phyloP scores from a whole-genome alignment of 1,140 invertebrate species.

The Ptiloglossa arizonensis region DNA sequence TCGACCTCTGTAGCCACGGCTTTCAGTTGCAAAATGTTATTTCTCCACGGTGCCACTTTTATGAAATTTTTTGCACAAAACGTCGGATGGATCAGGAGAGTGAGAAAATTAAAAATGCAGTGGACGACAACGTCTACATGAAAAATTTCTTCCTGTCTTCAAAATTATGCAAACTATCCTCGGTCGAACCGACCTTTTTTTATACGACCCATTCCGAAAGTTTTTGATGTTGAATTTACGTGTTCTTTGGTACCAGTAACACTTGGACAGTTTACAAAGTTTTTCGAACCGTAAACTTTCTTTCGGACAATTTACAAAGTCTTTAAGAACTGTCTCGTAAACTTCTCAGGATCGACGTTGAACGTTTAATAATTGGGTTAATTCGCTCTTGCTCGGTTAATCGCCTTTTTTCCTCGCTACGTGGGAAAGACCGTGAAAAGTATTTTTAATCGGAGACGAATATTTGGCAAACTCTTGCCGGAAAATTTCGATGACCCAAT shows the following conservation, averaged over 20 bases:
- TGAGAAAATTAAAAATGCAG: neutral
- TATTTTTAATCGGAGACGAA: neutral
- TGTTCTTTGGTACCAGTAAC: too few relatives aligned
- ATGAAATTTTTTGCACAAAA: neutral
- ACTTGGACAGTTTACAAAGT: neutral
- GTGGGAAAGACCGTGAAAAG: neutral
- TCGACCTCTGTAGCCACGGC: too few relatives aligned
- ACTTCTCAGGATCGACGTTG: too few relatives aligned
- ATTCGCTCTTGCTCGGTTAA: too few relatives aligned
- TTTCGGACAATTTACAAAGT: neutral
- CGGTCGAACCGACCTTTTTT: too few relatives aligned
- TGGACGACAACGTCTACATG: neutral
- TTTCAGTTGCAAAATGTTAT: neutral
- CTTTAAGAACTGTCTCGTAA: too few relatives aligned
- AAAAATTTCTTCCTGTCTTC: conserved; percentile 3
- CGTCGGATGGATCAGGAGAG: neutral
- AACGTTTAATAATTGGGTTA: too few relatives aligned
- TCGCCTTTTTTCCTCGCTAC: neutral
- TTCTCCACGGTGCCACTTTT: neutral
- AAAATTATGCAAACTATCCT: too few relatives aligned
- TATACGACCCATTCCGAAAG: neutral
- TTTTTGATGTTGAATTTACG: neutral
- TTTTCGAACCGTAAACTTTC: neutral
- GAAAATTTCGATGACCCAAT: neutral
- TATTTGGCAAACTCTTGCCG: neutral